Evolutionary conservation across 2,888 invertebrate genomes (phyloP), one percentile per base, ranked within the genome.

Genomic region (Sarcophaga variegata): DNA sequence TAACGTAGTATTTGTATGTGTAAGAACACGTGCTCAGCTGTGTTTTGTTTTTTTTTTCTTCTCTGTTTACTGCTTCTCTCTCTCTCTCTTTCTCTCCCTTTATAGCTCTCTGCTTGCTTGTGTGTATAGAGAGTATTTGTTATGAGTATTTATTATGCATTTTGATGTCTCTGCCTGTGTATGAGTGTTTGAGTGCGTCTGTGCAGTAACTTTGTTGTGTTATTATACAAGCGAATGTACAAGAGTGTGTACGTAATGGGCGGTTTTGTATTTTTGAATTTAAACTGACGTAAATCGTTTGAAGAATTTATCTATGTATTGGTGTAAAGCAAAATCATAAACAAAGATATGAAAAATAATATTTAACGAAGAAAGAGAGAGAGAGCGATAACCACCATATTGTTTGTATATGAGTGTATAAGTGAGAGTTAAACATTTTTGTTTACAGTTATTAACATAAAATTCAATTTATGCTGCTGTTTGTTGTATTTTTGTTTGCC

Each of bases 221-320:
- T 54, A 14, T 54, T 20, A 1, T 22, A 22, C 22, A 22, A 22
- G 22, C 22, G 22, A 22, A 22, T 54, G 37, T 37, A 8, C 8
- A 37, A 10, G 37, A 10, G 37, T 37, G 37, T 37, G 37, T 37
- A 37, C 2, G 37, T 37, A 83, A 82, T 85, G 84, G 84, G 85
- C 85, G 75, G 82, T 78, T 78, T 70, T 83, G 60, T 64, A 66
- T 62, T 77, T 74, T 66, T 45, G 49, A 22, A 22, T 71, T 64
- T 71, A 54, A 83, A 49, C 72, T 85, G 82, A 86, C 85, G 85
- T 85, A 86, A 83, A 59, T 86, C 81, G 81, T 60, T 6, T 37
- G 37, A 37, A 37, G 37, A 37, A 37, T 37, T 37, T 37, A 37
- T 37, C 6, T 6, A 37, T 37, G 37, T 8, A 37, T 37, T 37